These are phyloP conservation scores for Coccyzus lansbergi DNA, from an alignment of 2,797 vertebrate species.

Conservation along the genomic window DNA sequence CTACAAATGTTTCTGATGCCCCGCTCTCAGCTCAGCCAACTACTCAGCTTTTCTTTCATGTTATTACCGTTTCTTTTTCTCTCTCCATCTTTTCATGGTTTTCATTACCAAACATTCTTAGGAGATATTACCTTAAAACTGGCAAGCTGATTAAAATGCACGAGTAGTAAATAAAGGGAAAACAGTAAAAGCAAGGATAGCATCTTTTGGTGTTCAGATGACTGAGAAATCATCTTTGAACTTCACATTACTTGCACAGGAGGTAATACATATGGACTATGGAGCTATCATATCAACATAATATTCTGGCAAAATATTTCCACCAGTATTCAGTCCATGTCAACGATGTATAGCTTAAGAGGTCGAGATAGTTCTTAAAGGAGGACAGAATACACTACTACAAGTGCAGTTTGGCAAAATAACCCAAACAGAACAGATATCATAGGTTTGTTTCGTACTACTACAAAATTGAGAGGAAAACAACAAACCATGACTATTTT, in stretches of 20 bases:
- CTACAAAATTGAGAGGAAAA: background rate
- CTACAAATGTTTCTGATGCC: background rate
- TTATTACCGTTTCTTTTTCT: background rate
- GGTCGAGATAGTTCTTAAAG: background rate
- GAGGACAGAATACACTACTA: background rate
- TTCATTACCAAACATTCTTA: background rate
- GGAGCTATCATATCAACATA: background rate
- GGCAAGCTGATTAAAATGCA: background rate
- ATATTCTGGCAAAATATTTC: background rate
- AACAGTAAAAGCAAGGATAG: background rate
- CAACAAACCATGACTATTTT: background rate
- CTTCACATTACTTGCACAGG: fast-evolving
- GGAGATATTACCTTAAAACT: background rate
- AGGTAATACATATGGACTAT: background rate
- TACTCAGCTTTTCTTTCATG: background rate
- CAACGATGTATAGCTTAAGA: background rate
- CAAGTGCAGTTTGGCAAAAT: background rate
- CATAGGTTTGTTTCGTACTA: background rate
- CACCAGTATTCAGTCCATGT: background rate
- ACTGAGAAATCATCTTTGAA: background rate
- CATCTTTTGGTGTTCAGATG: background rate
- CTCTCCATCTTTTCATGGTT: background rate
- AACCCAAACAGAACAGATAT: background rate
- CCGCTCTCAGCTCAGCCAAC: background rate
- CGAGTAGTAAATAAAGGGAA: background rate